Percentiles rank a stretch among this genome's conserved stretches.
Evolutionary conservation across 2,113 vertebrate genomes (phyloP).

Genomic region (Marmota flaviventris): DNA sequence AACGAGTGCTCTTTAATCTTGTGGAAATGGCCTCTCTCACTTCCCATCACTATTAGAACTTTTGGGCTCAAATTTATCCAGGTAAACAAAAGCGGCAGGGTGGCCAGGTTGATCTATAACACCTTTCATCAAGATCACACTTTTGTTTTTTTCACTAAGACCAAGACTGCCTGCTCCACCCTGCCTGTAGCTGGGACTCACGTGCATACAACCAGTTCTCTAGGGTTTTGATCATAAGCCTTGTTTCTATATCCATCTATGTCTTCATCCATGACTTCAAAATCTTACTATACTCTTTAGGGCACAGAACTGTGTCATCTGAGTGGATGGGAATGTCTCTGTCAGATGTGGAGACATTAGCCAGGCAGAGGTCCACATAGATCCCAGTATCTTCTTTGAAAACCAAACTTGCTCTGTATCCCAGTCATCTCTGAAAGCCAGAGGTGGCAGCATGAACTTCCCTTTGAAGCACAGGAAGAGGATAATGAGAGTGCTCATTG

Average conservation of each 20-base stretch:
- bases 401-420: neutral
- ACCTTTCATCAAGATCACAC: neutral
- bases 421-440: neutral
- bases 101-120: neutral
- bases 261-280: neutral
- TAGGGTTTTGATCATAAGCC: neutral
- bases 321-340: neutral
- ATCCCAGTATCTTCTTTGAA: neutral
- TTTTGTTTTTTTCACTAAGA: neutral
- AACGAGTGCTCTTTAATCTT: no score
- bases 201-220: neutral
- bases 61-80: neutral
- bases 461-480: neutral
- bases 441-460: no score
- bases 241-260: no score
- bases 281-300: no score
- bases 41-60: no score
- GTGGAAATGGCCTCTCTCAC: no score
- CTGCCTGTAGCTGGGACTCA: neutral
- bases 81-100: neutral
- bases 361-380: neutral
- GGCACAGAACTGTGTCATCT: no score
- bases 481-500: neutral
- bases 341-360: neutral
- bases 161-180: neutral